Percentiles rank a stretch among this genome's conserved stretches.
Conservation (phyloP, 2,888 invertebrate genomes). For the Patella ulyssiponensis region DNA sequence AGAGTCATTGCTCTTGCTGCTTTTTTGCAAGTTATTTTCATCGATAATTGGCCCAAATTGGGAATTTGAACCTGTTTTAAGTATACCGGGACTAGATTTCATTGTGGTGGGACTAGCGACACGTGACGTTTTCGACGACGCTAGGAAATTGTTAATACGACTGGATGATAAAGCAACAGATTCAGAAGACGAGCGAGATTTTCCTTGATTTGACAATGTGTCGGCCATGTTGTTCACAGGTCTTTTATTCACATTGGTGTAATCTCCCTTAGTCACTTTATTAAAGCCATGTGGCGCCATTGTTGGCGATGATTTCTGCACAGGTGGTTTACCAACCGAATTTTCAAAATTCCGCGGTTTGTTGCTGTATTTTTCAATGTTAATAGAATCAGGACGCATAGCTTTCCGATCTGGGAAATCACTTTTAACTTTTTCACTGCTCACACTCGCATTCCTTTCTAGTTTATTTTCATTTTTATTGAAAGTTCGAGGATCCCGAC, state of each 20-base stretch:
- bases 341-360: constrained; percentile 8
- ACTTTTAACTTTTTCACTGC: constrained; percentile 12
- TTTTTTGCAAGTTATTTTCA: not conserved
- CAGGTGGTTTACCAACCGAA: constrained; percentile 1
- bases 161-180: not conserved
- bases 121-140: not conserved
- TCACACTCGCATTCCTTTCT: constrained; percentile 13
- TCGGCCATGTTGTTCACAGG: not conserved
- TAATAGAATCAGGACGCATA: constrained; percentile 15
- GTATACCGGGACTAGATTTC: constrained; percentile 1
- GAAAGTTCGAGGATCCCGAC: constrained; percentile 9
- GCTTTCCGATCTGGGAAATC: constrained; percentile 22
- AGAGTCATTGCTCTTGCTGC: not conserved
- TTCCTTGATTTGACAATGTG: not conserved
- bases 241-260: constrained; percentile 14
- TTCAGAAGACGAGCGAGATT: not conserved
- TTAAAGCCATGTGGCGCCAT: constrained; percentile 14
- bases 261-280: constrained; percentile 18
- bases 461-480: constrained; percentile 2
- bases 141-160: not conserved
- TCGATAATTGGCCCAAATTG: not conserved
- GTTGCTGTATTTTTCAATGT: not conserved
- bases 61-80: not conserved
- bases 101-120: not conserved
- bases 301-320: constrained; percentile 13